Base-by-base conservation (phyloP, 2,113 vertebrate genomes). In the Madoqua kirkii region DNA sequence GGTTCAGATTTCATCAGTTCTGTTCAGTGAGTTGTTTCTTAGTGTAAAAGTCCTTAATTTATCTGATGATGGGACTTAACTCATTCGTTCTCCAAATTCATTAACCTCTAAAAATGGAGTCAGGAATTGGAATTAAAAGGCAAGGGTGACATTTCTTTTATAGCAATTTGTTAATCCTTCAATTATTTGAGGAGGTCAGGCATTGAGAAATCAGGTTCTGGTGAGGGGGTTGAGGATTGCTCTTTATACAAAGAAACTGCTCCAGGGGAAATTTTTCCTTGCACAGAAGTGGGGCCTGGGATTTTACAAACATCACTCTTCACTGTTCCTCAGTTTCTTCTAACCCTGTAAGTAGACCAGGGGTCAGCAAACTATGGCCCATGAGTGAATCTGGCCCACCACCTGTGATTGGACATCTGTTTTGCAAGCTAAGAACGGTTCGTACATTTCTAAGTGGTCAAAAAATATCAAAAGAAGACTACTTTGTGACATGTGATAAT, bases 61-160 rank as follows among this genome's bases (percentile, higher is more conserved):
- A 85, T 94, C 55, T 98, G 62, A 64, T 87, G 48, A 78, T 90
- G 29, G n/a, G 87, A 92, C 71, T 94, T 82, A 94, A 79, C 71
- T 97, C 57, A 94, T 96, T 96, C 84, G 54, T 60, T 96, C n/a
- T 55, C 74, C 62, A 82, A 92, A 92, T 91, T 92, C 52, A 94
- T 95, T 96, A 92, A 57, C 57, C 27, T 92, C 16, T 29, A 92
- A 81, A 92, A 86, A 60, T 27, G 60, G 54, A 62, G 67, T 40
- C 5, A 71, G 62, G n/a, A 83, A 81, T 85, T 88, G 19, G 76
- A 95, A 64, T 59, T 93, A 62, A 79, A 86, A 92, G 45, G 45
- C 36, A 29, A 88, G 15, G 17, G 62, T 87, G 54, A 60, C 55
- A 55, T 40, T 93, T 86, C 81, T 87, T 87, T 87, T 21, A 76